These are phyloP conservation scores for Pseudomyrmex cubaensis DNA, from an alignment of 1,140 invertebrate genomes.

Conservation along the genomic window DNA sequence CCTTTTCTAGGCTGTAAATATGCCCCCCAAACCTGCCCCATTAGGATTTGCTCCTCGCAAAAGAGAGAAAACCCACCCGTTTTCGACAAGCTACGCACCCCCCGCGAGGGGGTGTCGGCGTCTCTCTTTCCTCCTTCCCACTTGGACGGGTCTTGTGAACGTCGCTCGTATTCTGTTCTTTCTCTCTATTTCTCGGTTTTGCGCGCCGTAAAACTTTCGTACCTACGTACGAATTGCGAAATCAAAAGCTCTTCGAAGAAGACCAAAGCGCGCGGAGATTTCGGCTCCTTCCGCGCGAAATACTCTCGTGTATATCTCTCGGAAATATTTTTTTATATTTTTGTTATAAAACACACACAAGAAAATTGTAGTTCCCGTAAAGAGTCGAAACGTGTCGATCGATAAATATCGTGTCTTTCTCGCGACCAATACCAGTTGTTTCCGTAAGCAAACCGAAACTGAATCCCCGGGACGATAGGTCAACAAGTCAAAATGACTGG, in stretches of 20 bases:
- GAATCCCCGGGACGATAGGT: conserved; percentile 73
- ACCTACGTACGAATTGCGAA: conserved; percentile 73
- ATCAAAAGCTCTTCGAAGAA: conserved; percentile 79
- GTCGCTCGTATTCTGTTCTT: conserved; percentile 4
- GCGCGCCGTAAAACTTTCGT: conserved; percentile 72
- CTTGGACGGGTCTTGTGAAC: conserved; percentile 20
- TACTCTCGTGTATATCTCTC: background rate
- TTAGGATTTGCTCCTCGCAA: conserved; percentile 67
- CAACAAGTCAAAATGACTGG: conserved; percentile 73
- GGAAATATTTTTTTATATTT: background rate
- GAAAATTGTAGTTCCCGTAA: too few species aligned
- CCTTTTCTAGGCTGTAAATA: conserved; percentile 72
- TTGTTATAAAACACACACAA: background rate
- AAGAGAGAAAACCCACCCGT: conserved; percentile 61
- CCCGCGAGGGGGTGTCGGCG: conserved; percentile 40
- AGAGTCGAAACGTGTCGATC: too few species aligned
- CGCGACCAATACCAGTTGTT: background rate
- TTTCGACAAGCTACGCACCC: conserved; percentile 67
- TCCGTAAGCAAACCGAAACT: conserved; percentile 69
- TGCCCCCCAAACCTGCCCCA: conserved; percentile 52
- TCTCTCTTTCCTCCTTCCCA: background rate
- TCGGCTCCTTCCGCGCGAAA: conserved; percentile 14
- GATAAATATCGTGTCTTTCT: too few species aligned
- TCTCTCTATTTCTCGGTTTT: conserved; percentile 53
- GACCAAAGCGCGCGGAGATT: conserved; percentile 25